phyloP scores from a whole-genome alignment of 2,888 invertebrate genomes.

The Drosophila eohydei region DNA sequence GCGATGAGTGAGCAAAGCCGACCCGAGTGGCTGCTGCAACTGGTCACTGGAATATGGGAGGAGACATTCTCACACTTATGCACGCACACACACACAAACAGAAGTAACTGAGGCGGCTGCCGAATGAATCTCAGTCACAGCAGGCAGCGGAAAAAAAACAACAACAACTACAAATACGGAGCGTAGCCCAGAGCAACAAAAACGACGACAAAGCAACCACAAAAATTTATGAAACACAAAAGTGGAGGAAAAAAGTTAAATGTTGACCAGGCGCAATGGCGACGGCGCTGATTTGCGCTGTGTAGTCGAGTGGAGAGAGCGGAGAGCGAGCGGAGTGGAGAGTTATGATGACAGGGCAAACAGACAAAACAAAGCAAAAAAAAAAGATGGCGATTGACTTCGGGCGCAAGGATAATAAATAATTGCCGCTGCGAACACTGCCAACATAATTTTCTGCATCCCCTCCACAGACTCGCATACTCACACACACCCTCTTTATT shows the following conservation, averaged over 20 bases:
- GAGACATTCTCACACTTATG: slow-evolving; percentile 42
- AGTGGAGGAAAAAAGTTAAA: slow-evolving; percentile 59
- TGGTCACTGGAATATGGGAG: slow-evolving; percentile 75
- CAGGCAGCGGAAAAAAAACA: slow-evolving; percentile 24
- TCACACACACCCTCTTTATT: background rate
- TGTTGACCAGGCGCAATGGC: slow-evolving; percentile 57
- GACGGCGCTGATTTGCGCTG: slow-evolving; percentile 67
- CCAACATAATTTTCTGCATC: slow-evolving; percentile 70
- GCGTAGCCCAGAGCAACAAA: slow-evolving; percentile 41
- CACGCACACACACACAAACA: slow-evolving; percentile 3
- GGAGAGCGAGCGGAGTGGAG: slow-evolving; percentile 11
- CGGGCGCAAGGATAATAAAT: slow-evolving; percentile 74
- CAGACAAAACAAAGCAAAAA: slow-evolving; percentile 25
- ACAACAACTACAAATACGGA: slow-evolving; percentile 9
- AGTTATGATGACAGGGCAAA: slow-evolving; percentile 60
- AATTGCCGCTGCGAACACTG: slow-evolving; percentile 65
- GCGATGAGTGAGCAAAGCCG: slow-evolving; percentile 13
- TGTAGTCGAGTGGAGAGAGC: slow-evolving; percentile 9
- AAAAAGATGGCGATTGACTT: slow-evolving; percentile 62
- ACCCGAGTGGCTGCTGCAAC: slow-evolving; percentile 44
- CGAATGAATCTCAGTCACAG: slow-evolving; percentile 63
- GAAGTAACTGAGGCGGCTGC: slow-evolving; percentile 31
- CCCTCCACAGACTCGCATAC: background rate
- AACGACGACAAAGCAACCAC: slow-evolving; percentile 60
- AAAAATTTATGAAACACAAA: slow-evolving; percentile 73